Percentiles rank a stretch among this genome's conserved stretches.
Evolutionary conservation across 2,797 vertebrate species (phyloP).

Genomic region (Urocyon cinereoargenteus): DNA sequence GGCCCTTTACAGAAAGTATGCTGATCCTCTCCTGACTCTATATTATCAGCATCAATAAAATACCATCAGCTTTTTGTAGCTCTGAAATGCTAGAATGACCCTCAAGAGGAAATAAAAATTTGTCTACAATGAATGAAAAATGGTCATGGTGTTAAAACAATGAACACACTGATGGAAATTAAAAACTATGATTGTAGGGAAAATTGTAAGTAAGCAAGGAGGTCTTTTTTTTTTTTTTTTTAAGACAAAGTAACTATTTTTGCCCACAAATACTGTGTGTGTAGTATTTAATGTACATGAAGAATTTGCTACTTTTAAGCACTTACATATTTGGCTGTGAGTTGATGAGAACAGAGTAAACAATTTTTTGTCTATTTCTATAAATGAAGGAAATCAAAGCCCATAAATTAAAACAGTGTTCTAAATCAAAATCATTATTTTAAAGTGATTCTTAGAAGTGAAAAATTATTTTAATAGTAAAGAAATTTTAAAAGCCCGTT

Average conservation of each 20-base stretch:
- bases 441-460: conserved; percentile 1
- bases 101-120: conserved; percentile 50
- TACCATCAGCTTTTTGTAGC: background rate
- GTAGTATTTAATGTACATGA: background rate
- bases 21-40: background rate
- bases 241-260: background rate
- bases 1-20: background rate
- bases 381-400: background rate
- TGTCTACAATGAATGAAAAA: conserved; percentile 51
- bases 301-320: background rate
- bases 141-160: background rate
- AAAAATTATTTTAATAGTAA: background rate
- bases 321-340: background rate
- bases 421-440: conserved; percentile 6
- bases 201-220: conserved; percentile 48
- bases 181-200: background rate
- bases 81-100: conserved; percentile 30
- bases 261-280: background rate
- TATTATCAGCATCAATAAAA: conserved; percentile 34
- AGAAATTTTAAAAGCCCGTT: background rate
- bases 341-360: background rate
- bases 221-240: background rate
- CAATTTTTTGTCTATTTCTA: background rate
- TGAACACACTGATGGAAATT: conserved; percentile 10
- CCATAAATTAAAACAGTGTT: background rate